Conservation (phyloP, 2,797 vertebrate genomes). For the Acanthurus lineatus region DNA sequence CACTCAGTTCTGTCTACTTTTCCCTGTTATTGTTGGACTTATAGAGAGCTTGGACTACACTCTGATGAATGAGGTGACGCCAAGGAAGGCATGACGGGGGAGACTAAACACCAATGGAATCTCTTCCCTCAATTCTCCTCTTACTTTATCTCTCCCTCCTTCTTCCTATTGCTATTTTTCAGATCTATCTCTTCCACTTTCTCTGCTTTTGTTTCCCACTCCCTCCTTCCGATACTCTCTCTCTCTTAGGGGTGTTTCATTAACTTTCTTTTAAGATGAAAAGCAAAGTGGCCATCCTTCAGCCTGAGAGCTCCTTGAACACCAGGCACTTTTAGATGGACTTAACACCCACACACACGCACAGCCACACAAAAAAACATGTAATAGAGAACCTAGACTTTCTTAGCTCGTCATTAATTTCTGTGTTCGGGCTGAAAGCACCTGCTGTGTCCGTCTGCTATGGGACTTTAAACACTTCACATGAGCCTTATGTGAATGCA, state of each 20-base stretch:
- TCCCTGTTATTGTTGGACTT: constrained; percentile 71
- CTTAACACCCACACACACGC: constrained; percentile 44
- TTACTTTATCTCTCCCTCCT: constrained; percentile 50
- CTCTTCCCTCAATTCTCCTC: constrained; percentile 46
- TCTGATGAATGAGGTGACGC: constrained; percentile 78
- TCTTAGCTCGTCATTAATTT: constrained; percentile 78
- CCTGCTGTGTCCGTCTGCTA: constrained; percentile 71
- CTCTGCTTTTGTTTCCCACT: not conserved
- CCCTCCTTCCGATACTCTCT: constrained; percentile 30
- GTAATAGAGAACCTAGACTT: constrained; percentile 74
- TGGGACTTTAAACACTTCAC: constrained; percentile 74
- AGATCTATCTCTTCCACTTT: constrained; percentile 30
- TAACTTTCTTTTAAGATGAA: constrained; percentile 75
- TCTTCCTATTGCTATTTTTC: constrained; percentile 29
- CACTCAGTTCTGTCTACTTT: constrained; percentile 43
- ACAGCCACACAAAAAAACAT: constrained; percentile 35
- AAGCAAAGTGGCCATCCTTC: constrained; percentile 76
- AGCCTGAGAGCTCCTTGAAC: constrained; percentile 68
- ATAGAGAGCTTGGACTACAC: constrained; percentile 39
- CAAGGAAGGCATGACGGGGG: constrained; percentile 66
- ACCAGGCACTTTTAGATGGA: constrained; percentile 52
- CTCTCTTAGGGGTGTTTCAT: constrained; percentile 73
- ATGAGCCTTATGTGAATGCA: constrained; percentile 56
- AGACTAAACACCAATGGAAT: constrained; percentile 76
- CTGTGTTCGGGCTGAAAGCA: constrained; percentile 72